Base-by-base conservation (phyloP, 2,113 vertebrate genomes). In the Larimichthys crocea region DNA sequence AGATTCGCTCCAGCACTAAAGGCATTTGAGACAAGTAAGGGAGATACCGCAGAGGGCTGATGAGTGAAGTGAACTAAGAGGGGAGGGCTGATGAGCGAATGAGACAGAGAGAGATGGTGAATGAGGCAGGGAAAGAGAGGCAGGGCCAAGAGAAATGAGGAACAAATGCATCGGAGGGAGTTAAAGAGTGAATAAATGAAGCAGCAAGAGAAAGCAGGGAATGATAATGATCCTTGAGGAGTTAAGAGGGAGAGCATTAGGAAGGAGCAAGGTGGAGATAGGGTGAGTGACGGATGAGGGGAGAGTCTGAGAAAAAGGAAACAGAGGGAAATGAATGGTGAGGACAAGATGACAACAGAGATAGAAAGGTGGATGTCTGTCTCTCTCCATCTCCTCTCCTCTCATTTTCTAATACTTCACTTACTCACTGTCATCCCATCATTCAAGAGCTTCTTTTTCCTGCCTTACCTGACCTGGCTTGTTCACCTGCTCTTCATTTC, bases 331-430 rank as follows among this genome's bases (percentile, higher is more conserved):
- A 83, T 87, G 76, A 85, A 89, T 82, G 81, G 81, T 56, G 75
- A 75, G 77, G 79, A 92, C 89, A 85, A 89, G 90, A 93, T 92
- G 91, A 91, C 92, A 92, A 88, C 53, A 17, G 35, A 80, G 90
- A 91, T 91, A 89, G 74, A 80, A 82, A 72, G 72, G 82, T 89
- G 74, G 76, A 74, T 66, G 77, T 83, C 69, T 74, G 83, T 82
- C 55, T 85, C 52, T 79, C 35, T 60, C 61, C n/a, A 29, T 79
- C 56, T 76, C 62, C 52, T 68, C 70, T 66, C 63, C 46, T 65
- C 66, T 82, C 64, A 60, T 88, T 80, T 67, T 71, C 53, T 72
- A 59, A 74, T 63, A 42, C 69, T 69, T 74, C 67, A 76, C 31
- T 92, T 82, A 69, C 70, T 86, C 74, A 70, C 48, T 62, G 52